Evolutionary conservation across 2,888 invertebrate genomes (phyloP), one percentile per base, ranked within the genome.

Genomic region (Microplitis deprimator): DNA sequence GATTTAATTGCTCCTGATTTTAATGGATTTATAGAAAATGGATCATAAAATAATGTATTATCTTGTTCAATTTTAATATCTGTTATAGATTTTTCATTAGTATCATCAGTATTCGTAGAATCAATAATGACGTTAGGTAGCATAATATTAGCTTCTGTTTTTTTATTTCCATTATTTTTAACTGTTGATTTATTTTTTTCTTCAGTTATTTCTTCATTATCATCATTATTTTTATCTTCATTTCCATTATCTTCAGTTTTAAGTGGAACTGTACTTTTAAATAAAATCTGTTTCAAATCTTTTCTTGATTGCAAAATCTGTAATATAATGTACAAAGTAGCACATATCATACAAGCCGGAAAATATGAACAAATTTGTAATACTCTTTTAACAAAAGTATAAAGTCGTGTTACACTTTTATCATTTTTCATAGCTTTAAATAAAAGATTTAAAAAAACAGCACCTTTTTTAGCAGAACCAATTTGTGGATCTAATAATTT

Each of bases 361-460:
- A 94, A 93, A 83, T 94, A 93, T 17, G 93, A 89, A n/a, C 94
- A 91, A 71, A 93, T 91, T 91, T 96, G 95, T 8, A 97, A 90
- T 75, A 97, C 90, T 39, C 97, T 91, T 90, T 98, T 99, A 0
- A 97, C 90, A 87, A 98, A 97, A 0, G 97, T 95, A 86, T 94
- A 93, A 0, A 96, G 92, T 70, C 99, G 91, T 5, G 92, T 89
- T 0, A 92, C 87, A 82, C 95, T 94, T 5, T 91, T 91, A 91
- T 99, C 99, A 80, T 93, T 93, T 85, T 94, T 93, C 84, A 98
- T 91, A 64, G 97, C 95, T 88, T 96, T 95, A 90, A 94, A 97
- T 20, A 98, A 90, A 76, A 99, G 92, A 85, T 97, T 97, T 81
- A 98, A 92, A 82, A 98, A 93, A 81, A 97, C 93, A 0, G 96